These are phyloP conservation scores for Steinernema carpocapsae DNA, from an alignment of 2,888 invertebrate species.

Conservation along the genomic window DNA sequence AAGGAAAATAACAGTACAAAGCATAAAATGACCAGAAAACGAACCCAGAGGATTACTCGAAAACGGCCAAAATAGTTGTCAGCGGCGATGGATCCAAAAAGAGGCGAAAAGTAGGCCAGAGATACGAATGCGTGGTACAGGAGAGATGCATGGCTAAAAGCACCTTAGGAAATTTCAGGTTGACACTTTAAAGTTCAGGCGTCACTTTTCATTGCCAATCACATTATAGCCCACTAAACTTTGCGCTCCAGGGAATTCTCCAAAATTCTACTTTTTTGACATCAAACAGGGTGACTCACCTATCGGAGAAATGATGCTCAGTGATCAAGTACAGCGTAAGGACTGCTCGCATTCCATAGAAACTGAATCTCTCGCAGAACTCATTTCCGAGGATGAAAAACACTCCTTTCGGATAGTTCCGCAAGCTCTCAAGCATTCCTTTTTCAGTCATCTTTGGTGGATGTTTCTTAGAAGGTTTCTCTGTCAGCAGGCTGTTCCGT, in stretches of 20 bases:
- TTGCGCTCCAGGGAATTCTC: no score
- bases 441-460: constrained; percentile 1
- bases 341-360: constrained; percentile 68
- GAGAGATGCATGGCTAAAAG: constrained; percentile 78
- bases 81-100: constrained; percentile 89
- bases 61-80: constrained; percentile 82
- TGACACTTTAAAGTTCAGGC: no score
- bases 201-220: no score
- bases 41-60: constrained; percentile 72
- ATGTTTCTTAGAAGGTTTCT: neutral
- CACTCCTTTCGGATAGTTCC: constrained; percentile 71
- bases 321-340: constrained; percentile 64
- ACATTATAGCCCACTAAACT: no score
- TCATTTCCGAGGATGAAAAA: constrained; percentile 94
- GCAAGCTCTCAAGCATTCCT: constrained; percentile 38
- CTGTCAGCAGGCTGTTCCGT: neutral
- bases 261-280: no score
- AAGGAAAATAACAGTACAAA: neutral
- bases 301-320: constrained; percentile 61
- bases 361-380: constrained; percentile 81
- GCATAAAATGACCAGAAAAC: neutral
- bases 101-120: constrained; percentile 87
- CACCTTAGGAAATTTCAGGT: no score
- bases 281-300: no score
- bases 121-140: constrained; percentile 88